These are phyloP conservation scores for Drosophila lini DNA, from an alignment of 1,140 invertebrate species.

Conservation along the genomic window DNA sequence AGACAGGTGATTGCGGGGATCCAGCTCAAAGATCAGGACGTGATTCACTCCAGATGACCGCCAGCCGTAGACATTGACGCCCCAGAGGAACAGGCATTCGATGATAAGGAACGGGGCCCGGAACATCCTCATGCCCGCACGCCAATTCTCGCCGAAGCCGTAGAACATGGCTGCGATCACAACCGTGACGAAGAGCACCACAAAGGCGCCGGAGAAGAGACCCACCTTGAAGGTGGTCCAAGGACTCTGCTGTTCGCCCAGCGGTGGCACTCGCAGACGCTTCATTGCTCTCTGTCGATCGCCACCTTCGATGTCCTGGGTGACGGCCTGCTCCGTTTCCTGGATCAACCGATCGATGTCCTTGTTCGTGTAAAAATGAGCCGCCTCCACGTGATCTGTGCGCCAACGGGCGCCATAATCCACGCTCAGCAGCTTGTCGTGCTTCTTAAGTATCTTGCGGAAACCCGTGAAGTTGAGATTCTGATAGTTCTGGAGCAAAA, in stretches of 20 bases:
- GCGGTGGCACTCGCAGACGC: slow-evolving; percentile 92
- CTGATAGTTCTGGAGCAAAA: slow-evolving; percentile 90
- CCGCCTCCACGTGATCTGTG: slow-evolving; percentile 91
- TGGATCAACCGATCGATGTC: slow-evolving; percentile 94
- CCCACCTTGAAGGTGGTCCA: slow-evolving; percentile 95
- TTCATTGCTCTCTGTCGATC: slow-evolving; percentile 95
- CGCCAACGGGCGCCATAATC: slow-evolving; percentile 90
- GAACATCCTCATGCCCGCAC: slow-evolving; percentile 89
- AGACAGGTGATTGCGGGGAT: slow-evolving; percentile 94
- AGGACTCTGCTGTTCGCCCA: slow-evolving; percentile 92
- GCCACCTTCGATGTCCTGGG: slow-evolving; percentile 92
- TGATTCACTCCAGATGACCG: slow-evolving; percentile 93
- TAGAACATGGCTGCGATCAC: slow-evolving; percentile 88
- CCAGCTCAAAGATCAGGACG: slow-evolving; percentile 96
- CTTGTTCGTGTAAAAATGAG: slow-evolving; percentile 94
- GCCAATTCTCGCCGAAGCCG: slow-evolving; percentile 83
- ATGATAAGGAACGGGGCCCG: slow-evolving; percentile 93
- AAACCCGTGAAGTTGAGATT: slow-evolving; percentile 96
- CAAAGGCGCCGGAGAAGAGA: slow-evolving; percentile 92
- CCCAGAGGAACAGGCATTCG: slow-evolving; percentile 93
- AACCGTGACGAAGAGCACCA: slow-evolving; percentile 90
- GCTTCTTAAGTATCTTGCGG: slow-evolving; percentile 96
- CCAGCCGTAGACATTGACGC: slow-evolving; percentile 96
- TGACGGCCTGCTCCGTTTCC: slow-evolving; percentile 93
- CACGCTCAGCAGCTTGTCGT: slow-evolving; percentile 91